A percentile compares a stretch with the other conserved stretches of the same genome.
Evolutionary conservation across 2,888 invertebrate genomes (phyloP).

Genomic region (Euzetes globulus): DNA sequence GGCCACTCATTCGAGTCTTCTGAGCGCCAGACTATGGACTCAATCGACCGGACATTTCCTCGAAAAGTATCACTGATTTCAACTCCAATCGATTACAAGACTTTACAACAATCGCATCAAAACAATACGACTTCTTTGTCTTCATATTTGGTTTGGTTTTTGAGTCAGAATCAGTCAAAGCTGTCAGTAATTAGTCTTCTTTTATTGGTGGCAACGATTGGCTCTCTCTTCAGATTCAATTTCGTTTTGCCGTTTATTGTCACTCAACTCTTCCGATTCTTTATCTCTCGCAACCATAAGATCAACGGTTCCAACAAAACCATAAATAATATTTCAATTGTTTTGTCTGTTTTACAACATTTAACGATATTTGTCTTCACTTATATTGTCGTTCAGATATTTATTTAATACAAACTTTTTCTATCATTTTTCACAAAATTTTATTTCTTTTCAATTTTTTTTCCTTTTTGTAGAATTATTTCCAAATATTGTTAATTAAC

Average conservation of each 20-base stretch:
- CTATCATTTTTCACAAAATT: too few relatives aligned
- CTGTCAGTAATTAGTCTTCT: not conserved
- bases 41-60: slow-evolving; percentile 27
- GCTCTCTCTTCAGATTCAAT: slow-evolving; percentile 6
- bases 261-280: slow-evolving; percentile 4
- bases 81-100: slow-evolving; percentile 34
- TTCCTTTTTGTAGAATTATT: too few relatives aligned
- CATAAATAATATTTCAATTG: not conserved
- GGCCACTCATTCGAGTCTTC: not conserved
- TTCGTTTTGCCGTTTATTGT: slow-evolving; percentile 12
- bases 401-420: not conserved
- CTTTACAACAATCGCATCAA: slow-evolving; percentile 32
- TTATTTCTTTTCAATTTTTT: too few relatives aligned
- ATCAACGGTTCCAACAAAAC: slow-evolving; percentile 1
- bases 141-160: not conserved
- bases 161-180: not conserved
- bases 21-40: too few relatives aligned
- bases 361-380: slow-evolving; percentile 27
- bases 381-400: slow-evolving; percentile 30
- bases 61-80: slow-evolving; percentile 36
- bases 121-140: slow-evolving; percentile 15
- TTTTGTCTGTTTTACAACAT: not conserved
- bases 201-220: slow-evolving; percentile 2
- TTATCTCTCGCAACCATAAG: not conserved
- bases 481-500: too few relatives aligned